phyloP scores from a whole-genome alignment of 2,113 vertebrate genomes.

The Antigone vipio region DNA sequence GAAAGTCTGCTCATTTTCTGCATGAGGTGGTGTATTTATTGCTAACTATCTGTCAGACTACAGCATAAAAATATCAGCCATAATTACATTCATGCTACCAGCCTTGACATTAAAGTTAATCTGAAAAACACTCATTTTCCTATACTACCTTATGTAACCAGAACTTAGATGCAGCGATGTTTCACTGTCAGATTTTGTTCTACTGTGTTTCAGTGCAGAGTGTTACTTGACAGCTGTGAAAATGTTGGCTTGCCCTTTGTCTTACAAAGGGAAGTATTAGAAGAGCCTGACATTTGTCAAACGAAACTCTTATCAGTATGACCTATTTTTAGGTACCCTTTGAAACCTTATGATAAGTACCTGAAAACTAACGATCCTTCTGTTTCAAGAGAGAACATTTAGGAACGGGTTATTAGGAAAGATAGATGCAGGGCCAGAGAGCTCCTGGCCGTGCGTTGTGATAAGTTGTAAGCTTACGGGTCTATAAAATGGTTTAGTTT shows the following conservation, averaged over 20 bases:
- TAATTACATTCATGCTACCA: slow-evolving; percentile 54
- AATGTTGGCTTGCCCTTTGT: slow-evolving; percentile 51
- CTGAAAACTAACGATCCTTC: background rate
- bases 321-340: slow-evolving; percentile 58
- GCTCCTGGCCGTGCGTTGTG: background rate
- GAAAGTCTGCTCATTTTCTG: slow-evolving; percentile 47
- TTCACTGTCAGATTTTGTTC: slow-evolving; percentile 42
- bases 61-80: slow-evolving; percentile 63
- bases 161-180: background rate
- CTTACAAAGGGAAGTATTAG: slow-evolving; percentile 15
- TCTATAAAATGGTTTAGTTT: background rate
- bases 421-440: background rate
- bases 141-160: slow-evolving; percentile 29
- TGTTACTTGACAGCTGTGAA: slow-evolving; percentile 43
- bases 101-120: slow-evolving; percentile 41
- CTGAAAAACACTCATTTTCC: slow-evolving; percentile 50
- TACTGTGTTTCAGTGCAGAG: background rate
- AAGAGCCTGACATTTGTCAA: slow-evolving; percentile 42
- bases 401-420: slow-evolving; percentile 4
- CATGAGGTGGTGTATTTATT: slow-evolving; percentile 27
- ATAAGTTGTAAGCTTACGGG: background rate
- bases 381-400: slow-evolving; percentile 3
- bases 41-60: slow-evolving; percentile 51
- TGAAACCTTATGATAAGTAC: slow-evolving; percentile 12
- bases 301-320: slow-evolving; percentile 2